phyloP scores from a whole-genome alignment of 2,113 vertebrate genomes.

The Sclerurus mexicanus region DNA sequence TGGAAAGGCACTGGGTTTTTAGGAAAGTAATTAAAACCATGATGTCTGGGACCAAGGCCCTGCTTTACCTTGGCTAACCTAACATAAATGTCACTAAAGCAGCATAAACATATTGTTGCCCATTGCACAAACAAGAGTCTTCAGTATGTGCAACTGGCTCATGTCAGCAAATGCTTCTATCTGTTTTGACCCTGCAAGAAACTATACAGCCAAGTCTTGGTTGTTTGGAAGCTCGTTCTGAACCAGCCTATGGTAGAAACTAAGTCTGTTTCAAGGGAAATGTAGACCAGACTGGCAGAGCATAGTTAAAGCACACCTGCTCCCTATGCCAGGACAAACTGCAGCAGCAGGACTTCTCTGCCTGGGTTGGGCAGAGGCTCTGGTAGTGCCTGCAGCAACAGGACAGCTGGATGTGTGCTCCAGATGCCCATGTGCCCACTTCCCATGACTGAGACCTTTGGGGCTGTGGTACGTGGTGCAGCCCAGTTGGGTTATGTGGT shows the following conservation, averaged over 20 bases:
- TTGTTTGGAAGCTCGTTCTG: not conserved
- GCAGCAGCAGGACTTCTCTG: not conserved
- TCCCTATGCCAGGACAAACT: not conserved
- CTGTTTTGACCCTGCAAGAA: not conserved
- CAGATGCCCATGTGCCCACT: rapidly evolving
- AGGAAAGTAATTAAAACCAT: not conserved
- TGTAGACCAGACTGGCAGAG: not conserved
- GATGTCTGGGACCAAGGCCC: not conserved
- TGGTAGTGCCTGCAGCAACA: not conserved
- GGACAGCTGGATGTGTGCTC: not conserved
- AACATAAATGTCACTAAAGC: not conserved
- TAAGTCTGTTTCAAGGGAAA: not conserved
- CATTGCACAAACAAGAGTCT: not conserved
- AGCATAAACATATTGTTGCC: not conserved
- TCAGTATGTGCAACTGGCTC: not conserved
- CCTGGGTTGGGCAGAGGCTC: not conserved
- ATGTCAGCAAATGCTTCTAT: not conserved
- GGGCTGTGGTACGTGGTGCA: rapidly evolving
- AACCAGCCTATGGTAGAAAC: not conserved
- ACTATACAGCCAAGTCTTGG: not conserved
- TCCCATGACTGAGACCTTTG: not conserved
- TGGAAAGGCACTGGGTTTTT: not conserved
- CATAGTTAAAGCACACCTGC: not conserved
- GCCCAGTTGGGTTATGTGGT: not conserved
- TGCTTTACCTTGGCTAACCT: not conserved